Conservation (phyloP, 2,888 invertebrate genomes). For the Phyllotreta cruciferae region DNA sequence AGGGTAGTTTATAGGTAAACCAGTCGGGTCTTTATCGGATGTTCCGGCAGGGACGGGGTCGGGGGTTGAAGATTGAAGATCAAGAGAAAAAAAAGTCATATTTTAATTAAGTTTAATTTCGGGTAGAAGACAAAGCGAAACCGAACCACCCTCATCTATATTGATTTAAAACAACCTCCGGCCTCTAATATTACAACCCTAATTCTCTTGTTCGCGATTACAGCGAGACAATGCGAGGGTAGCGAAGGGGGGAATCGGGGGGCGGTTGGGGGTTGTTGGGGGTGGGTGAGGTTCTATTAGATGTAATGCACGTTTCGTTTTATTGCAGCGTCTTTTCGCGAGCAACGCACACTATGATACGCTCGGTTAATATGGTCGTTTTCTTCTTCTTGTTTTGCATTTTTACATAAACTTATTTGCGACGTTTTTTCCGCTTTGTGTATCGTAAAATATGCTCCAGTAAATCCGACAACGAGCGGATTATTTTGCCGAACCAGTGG, state of each 20-base stretch:
- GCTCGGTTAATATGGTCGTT: too few relatives aligned
- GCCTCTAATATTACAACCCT: slow-evolving; percentile 46
- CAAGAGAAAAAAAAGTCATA: not conserved
- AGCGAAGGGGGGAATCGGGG: too few relatives aligned
- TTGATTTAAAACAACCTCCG: slow-evolving; percentile 46
- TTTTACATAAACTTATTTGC: too few relatives aligned
- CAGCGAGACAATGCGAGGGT: slow-evolving; percentile 46
- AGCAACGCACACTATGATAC: too few relatives aligned
- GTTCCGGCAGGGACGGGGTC: slow-evolving; percentile 46
- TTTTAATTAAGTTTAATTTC: not conserved
- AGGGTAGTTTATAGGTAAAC: slow-evolving; percentile 64
- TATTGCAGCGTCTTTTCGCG: too few relatives aligned
- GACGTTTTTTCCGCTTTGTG: slow-evolving; percentile 51
- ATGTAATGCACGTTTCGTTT: too few relatives aligned
- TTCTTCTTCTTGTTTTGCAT: too few relatives aligned
- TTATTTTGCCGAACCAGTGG: too few relatives aligned
- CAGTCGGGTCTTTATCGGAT: slow-evolving; percentile 59
- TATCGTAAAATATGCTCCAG: slow-evolving; percentile 50
- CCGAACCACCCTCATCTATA: slow-evolving; percentile 22
- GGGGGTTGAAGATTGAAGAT: slow-evolving; percentile 27
- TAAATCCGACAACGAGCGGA: slow-evolving; percentile 23
- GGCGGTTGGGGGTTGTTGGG: too few relatives aligned
- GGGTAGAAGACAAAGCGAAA: slow-evolving; percentile 14
- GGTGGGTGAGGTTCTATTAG: too few relatives aligned
- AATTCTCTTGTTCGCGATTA: slow-evolving; percentile 48